Conservation (phyloP, 2,113 vertebrate genomes). For the Aphyosemion australe region DNA sequence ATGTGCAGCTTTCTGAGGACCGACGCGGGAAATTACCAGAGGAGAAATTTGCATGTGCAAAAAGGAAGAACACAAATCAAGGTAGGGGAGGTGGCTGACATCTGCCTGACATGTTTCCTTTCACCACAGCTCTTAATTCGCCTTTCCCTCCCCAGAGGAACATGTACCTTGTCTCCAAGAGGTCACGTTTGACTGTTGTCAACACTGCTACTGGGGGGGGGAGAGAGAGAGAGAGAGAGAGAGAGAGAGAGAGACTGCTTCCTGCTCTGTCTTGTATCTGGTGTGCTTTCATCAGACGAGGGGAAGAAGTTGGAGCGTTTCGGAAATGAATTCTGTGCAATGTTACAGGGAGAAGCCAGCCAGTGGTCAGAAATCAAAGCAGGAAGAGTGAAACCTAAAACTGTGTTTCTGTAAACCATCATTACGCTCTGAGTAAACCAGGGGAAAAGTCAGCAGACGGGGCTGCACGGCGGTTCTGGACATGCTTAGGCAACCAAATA, state of each 20-base stretch:
- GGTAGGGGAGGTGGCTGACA: conserved; percentile 69
- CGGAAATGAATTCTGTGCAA: conserved; percentile 68
- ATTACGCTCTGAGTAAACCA: conserved; percentile 58
- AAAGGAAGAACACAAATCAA: conserved; percentile 59
- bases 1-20: conserved; percentile 53
- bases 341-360: conserved; percentile 62
- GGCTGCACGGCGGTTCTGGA: conserved; percentile 47
- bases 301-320: conserved; percentile 58
- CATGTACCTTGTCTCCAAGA: conserved; percentile 69
- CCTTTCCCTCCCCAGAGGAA: conserved; percentile 66
- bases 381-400: conserved; percentile 70
- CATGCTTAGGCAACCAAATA: conserved; percentile 66
- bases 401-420: conserved; percentile 75
- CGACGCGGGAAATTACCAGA: conserved; percentile 49
- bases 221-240: too few species aligned
- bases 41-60: conserved; percentile 34
- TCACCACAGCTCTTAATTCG: conserved; percentile 68
- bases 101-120: conserved; percentile 70
- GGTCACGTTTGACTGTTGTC: conserved; percentile 79
- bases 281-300: conserved; percentile 71
- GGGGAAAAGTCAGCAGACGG: conserved; percentile 32
- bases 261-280: conserved; percentile 76
- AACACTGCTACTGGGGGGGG: conserved; percentile 60
- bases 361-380: conserved; percentile 71
- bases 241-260: conserved; percentile 57